A percentile compares a stretch with the other conserved stretches of the same genome.
Evolutionary conservation across 1,140 invertebrate genomes (phyloP).

Genomic region (Brachionus manjavacas): DNA sequence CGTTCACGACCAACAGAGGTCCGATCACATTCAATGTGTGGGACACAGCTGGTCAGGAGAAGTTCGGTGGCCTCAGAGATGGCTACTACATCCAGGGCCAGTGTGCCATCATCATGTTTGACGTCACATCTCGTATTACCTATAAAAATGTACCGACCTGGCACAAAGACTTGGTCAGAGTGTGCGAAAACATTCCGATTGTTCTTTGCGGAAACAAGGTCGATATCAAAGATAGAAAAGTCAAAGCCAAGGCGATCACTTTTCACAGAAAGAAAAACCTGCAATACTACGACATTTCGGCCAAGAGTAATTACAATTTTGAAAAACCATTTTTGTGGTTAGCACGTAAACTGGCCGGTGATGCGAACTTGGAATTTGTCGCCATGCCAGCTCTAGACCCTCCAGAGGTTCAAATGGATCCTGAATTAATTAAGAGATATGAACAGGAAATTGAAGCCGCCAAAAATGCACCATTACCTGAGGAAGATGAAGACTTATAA

Average conservation of each 20-base stretch:
- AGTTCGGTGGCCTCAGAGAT: constrained; percentile 95
- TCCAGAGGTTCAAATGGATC: constrained; percentile 97
- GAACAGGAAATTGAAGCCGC: constrained; percentile 75
- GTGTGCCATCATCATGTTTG: constrained; percentile 99
- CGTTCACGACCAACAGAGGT: constrained; percentile 96
- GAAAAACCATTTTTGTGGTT: constrained; percentile 99
- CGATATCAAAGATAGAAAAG: constrained; percentile 99
- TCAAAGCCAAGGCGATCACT: constrained; percentile 97
- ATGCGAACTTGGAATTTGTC: constrained; percentile 97
- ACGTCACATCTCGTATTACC: constrained; percentile 96
- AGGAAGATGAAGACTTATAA: constrained; percentile 41
- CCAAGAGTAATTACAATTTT: constrained; percentile 99
- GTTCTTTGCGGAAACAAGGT: constrained; percentile 72
- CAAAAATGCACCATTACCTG: constrained; percentile 34
- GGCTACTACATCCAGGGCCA: constrained; percentile 99
- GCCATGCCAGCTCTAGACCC: constrained; percentile 96
- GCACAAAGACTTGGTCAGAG: constrained; percentile 94
- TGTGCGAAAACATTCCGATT: constrained; percentile 99
- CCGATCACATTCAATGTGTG: constrained; percentile 97
- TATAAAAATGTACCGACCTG: constrained; percentile 99
- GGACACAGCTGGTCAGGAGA: constrained; percentile 99
- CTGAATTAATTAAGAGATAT: constrained; percentile 86
- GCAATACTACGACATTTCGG: constrained; percentile 99
- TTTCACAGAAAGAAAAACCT: constrained; percentile 96
- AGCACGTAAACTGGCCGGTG: constrained; percentile 87